These are phyloP conservation scores for Popillia japonica DNA, from an alignment of 1,140 invertebrate genomes.

Conservation along the genomic window DNA sequence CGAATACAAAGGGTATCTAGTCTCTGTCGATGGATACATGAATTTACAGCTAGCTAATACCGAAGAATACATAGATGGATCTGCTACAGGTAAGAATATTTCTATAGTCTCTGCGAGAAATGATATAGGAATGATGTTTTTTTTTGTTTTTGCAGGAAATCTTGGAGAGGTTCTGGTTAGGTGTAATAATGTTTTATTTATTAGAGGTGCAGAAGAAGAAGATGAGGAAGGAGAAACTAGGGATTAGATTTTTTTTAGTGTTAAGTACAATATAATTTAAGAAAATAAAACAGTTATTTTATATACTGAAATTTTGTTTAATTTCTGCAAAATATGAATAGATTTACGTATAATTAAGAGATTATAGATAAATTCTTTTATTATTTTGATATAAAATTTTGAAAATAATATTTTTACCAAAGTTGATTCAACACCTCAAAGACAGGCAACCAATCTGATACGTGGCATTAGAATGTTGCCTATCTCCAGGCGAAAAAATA, in stretches of 20 bases:
- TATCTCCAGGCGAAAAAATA: too few relatives aligned
- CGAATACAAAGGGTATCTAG: slow-evolving; percentile 98
- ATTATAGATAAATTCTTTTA: neutral
- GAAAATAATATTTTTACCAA: neutral
- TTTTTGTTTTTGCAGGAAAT: slow-evolving; percentile 72
- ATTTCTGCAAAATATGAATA: neutral
- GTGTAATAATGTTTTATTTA: slow-evolving; percentile 99
- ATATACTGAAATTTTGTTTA: neutral
- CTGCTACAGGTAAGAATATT: slow-evolving; percentile 72
- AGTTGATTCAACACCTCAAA: neutral
- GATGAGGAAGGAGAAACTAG: slow-evolving; percentile 98
- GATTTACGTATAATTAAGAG: neutral
- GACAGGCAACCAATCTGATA: neutral
- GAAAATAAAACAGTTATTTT: slow-evolving; percentile 11
- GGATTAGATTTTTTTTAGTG: slow-evolving; percentile 68
- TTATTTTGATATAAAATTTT: neutral
- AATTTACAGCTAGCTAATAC: slow-evolving; percentile 98
- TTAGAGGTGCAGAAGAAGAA: slow-evolving; percentile 95
- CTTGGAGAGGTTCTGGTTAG: slow-evolving; percentile 97
- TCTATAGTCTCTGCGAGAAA: neutral
- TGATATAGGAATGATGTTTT: too few relatives aligned
- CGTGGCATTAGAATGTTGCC: too few relatives aligned
- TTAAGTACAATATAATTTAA: neutral
- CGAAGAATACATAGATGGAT: slow-evolving; percentile 97
- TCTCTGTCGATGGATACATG: slow-evolving; percentile 99